Evolutionary conservation across 2,113 vertebrate species (phyloP).

Genomic region (Gobius niger): DNA sequence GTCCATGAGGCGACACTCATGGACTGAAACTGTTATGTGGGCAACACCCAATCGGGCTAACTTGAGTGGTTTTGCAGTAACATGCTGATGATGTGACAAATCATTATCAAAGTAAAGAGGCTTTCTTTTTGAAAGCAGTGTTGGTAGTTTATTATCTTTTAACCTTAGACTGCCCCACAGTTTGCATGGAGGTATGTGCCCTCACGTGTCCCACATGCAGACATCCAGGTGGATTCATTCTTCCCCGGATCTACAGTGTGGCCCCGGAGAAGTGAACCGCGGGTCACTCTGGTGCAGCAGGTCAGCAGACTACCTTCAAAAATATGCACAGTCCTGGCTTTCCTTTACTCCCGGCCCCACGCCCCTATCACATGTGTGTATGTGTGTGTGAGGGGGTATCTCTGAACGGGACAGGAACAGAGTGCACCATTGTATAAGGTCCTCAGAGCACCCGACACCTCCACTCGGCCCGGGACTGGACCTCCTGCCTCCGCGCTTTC

Average conservation of each 20-base stretch:
- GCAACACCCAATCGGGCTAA: too few relatives aligned
- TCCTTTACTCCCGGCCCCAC: background rate
- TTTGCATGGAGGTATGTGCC: background rate
- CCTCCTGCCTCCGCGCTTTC: slow-evolving; percentile 35
- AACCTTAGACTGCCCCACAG: background rate
- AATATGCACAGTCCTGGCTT: slow-evolving; percentile 40
- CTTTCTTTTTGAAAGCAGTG: too few relatives aligned
- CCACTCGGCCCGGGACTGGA: slow-evolving; percentile 26
- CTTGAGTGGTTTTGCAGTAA: too few relatives aligned
- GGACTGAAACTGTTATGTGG: too few relatives aligned
- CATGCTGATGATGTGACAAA: too few relatives aligned
- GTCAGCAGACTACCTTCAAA: slow-evolving; percentile 45
- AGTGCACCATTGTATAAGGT: slow-evolving; percentile 64
- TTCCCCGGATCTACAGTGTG: background rate
- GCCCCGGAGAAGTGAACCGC: slow-evolving; percentile 24
- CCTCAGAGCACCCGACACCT: slow-evolving; percentile 37
- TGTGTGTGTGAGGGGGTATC: slow-evolving; percentile 31
- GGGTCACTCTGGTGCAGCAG: slow-evolving; percentile 46
- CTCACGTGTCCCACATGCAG: slow-evolving; percentile 20
- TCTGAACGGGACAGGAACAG: slow-evolving; percentile 59
- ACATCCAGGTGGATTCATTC: slow-evolving; percentile 37
- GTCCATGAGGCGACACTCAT: too few relatives aligned
- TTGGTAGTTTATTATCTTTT: too few relatives aligned
- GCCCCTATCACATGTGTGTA: slow-evolving; percentile 10
- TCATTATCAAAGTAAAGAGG: too few relatives aligned